Percentiles rank a stretch among this genome's conserved stretches.
phyloP scores from a whole-genome alignment of 2,113 vertebrate genomes.

The Cynoglossus semilaevis region DNA sequence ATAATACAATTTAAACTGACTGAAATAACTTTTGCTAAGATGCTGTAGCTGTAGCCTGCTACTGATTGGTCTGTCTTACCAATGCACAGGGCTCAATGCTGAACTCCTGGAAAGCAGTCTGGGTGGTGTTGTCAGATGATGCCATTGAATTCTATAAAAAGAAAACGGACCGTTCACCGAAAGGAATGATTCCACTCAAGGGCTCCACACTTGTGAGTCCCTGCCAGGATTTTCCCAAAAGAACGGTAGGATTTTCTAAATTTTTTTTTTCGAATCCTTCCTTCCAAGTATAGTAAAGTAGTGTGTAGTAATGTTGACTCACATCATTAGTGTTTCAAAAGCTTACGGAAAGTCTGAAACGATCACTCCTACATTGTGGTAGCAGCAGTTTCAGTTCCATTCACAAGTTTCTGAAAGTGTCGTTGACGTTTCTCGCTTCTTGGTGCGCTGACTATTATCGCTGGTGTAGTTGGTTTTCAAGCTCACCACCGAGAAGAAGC shows the following conservation, averaged over 20 bases:
- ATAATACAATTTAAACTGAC: too few species aligned
- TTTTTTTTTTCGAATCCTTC: too few species aligned
- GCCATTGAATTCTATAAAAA: constrained; percentile 92
- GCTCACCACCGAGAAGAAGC: constrained; percentile 83
- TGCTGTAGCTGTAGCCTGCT: not conserved
- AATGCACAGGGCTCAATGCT: constrained; percentile 84
- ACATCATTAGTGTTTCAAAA: too few species aligned
- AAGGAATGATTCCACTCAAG: constrained; percentile 95
- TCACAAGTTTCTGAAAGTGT: too few species aligned
- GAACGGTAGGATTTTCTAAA: constrained; percentile 77
- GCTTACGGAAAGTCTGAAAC: too few species aligned
- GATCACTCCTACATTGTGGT: too few species aligned
- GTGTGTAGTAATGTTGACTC: too few species aligned
- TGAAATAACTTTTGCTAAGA: too few species aligned
- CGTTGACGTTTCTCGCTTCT: too few species aligned
- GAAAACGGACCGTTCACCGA: constrained; percentile 88
- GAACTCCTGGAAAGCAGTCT: constrained; percentile 91
- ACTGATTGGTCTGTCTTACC: constrained; percentile 2
- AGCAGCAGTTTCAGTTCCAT: too few species aligned
- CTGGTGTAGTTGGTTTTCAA: constrained; percentile 89
- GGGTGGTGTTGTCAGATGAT: constrained; percentile 92
- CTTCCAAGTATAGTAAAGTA: too few species aligned
- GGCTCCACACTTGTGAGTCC: constrained; percentile 82
- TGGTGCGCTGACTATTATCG: constrained; percentile 1
- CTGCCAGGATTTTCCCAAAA: constrained; percentile 90